These are phyloP conservation scores for Psittacula echo DNA, from an alignment of 2,797 vertebrate genomes.

Conservation along the genomic window DNA sequence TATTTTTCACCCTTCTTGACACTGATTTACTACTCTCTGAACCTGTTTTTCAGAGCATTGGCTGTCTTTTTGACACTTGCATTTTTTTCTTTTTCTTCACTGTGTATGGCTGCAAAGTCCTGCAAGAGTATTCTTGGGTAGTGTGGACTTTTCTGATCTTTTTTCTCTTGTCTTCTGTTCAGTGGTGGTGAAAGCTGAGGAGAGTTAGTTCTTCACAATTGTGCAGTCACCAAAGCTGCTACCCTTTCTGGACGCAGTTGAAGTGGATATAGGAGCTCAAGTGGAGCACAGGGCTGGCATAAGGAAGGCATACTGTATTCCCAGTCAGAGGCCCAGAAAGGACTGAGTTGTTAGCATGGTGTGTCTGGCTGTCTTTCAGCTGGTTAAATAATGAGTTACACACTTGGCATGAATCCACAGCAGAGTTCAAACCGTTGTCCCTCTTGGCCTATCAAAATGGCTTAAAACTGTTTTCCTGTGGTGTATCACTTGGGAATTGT, in stretches of 20 bases:
- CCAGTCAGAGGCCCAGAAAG: background rate
- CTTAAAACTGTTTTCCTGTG: background rate
- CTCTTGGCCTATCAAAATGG: background rate
- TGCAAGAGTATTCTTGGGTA: background rate
- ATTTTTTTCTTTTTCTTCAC: background rate
- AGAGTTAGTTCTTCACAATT: background rate
- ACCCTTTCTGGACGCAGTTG: background rate
- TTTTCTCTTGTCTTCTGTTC: background rate
- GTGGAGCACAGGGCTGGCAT: background rate
- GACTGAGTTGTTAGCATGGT: accelerated
- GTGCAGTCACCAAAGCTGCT: background rate
- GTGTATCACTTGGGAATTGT: background rate
- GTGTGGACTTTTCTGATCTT: background rate
- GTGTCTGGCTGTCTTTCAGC: background rate
- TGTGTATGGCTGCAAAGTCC: background rate
- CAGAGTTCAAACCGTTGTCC: background rate
- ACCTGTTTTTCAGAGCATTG: background rate
- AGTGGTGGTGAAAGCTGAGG: background rate
- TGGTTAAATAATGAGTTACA: background rate
- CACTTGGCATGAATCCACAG: background rate
- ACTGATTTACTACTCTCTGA: background rate
- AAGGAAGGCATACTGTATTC: background rate
- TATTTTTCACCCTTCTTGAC: background rate
- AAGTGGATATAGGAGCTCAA: background rate
- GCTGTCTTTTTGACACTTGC: background rate